Conservation (phyloP, 2,113 vertebrate genomes). For the Ptilorrhoa leucosticta region DNA sequence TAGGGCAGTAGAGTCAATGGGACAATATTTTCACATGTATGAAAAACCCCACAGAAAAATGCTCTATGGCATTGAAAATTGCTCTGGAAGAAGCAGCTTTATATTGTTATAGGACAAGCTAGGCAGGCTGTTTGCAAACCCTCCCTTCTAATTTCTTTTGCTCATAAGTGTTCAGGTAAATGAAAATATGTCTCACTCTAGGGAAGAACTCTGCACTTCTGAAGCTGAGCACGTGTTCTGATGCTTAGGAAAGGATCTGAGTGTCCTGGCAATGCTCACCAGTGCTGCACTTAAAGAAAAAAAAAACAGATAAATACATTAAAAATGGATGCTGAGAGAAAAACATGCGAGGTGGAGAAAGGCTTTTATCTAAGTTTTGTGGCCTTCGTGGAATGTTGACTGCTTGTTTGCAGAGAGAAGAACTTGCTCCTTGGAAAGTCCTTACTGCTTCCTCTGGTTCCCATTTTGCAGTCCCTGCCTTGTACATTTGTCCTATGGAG, state of each 20-base stretch:
- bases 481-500: rapidly evolving
- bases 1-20: background rate
- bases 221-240: background rate
- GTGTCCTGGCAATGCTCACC: background rate
- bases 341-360: background rate
- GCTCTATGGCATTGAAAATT: background rate
- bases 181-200: background rate
- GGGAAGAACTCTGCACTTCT: background rate
- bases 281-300: background rate
- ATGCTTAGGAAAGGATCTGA: background rate
- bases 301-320: background rate
- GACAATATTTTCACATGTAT: background rate
- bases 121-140: background rate
- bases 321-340: background rate
- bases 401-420: background rate
- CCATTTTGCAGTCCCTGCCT: background rate
- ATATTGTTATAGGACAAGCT: background rate
- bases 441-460: background rate
- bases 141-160: background rate
- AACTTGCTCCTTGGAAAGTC: rapidly evolving
- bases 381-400: background rate
- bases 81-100: background rate
- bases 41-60: background rate
- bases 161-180: background rate
- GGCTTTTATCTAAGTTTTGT: background rate